Conservation (phyloP, 2,113 vertebrate species). For the Diglossa brunneiventris region DNA sequence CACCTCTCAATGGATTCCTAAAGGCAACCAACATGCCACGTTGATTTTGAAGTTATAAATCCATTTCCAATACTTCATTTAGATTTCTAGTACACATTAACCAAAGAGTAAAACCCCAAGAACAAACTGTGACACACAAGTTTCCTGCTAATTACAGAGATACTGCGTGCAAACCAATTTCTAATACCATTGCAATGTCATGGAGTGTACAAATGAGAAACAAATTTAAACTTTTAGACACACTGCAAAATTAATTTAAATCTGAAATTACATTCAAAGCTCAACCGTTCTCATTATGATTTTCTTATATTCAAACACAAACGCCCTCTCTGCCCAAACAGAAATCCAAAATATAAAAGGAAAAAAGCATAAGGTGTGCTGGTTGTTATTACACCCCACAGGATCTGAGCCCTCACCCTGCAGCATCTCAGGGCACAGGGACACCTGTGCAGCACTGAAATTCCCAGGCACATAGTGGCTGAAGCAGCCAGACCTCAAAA, state of each 20-base stretch:
- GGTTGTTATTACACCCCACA: background rate
- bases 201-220: background rate
- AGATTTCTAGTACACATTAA: background rate
- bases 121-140: background rate
- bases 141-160: background rate
- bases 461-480: accelerated
- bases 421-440: background rate
- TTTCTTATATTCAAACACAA: background rate
- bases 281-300: background rate
- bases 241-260: background rate
- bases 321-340: background rate
- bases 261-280: background rate
- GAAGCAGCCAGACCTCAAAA: background rate
- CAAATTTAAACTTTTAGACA: background rate
- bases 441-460: background rate
- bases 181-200: background rate
- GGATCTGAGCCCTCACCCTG: background rate
- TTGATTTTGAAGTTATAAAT: background rate
- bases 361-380: accelerated
- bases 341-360: background rate
- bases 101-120: background rate
- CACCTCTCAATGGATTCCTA: background rate
- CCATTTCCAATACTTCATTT: background rate
- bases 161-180: background rate
- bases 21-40: accelerated